Evolutionary conservation across 2,888 invertebrate genomes (phyloP).

Genomic region (Biston betularia): DNA sequence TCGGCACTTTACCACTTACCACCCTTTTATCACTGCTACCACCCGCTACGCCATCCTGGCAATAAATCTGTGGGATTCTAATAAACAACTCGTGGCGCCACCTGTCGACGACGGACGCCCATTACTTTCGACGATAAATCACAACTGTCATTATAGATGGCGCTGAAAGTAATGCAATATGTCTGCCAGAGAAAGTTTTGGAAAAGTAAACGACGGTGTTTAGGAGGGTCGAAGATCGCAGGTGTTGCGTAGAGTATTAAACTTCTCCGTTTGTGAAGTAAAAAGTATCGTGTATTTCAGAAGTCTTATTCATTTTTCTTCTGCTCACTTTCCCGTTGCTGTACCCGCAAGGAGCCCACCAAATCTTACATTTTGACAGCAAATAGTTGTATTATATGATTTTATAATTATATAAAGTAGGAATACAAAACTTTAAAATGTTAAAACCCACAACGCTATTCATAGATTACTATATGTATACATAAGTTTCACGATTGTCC

Average conservation of each 20-base stretch:
- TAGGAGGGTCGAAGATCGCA: conserved; percentile 20
- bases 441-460: too few relatives aligned
- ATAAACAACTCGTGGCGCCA: conserved; percentile 51
- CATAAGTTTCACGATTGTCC: too few relatives aligned
- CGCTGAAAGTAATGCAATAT: conserved; percentile 72
- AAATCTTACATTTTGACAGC: too few relatives aligned
- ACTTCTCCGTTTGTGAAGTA: conserved; percentile 10
- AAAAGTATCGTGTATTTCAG: background rate
- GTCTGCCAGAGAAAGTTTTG: conserved; percentile 58
- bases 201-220: conserved; percentile 52
- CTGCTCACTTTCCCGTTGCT: too few relatives aligned
- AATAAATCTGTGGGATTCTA: conserved; percentile 75
- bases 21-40: conserved; percentile 40
- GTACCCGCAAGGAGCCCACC: too few relatives aligned
- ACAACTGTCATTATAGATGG: conserved; percentile 72
- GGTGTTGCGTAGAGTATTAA: conserved; percentile 30
- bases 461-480: too few relatives aligned
- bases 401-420: too few relatives aligned
- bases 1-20: conserved; percentile 40
- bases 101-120: conserved; percentile 69
- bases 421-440: too few relatives aligned
- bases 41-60: conserved; percentile 41
- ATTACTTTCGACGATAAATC: conserved; percentile 76
- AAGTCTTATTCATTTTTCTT: background rate
- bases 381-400: too few relatives aligned